Evolutionary conservation across 2,888 invertebrate genomes (phyloP).

Genomic region (Eristalinus aeneus): DNA sequence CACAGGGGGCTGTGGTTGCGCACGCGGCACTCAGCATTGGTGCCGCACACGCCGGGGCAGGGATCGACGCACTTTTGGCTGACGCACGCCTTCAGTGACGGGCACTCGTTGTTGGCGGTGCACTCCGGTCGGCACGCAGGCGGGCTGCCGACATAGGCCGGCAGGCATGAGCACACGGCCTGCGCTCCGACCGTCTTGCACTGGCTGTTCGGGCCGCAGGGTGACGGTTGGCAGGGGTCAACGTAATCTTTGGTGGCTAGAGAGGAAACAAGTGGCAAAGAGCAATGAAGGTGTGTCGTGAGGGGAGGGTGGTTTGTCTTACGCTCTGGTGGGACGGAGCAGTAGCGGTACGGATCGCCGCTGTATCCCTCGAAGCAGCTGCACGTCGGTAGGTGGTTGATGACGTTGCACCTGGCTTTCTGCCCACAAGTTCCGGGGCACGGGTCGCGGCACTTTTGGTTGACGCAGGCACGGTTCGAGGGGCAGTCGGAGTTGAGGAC

Average conservation of each 20-base stretch:
- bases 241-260: conserved; percentile 75
- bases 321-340: conserved; percentile 82
- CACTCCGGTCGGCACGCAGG: conserved; percentile 87
- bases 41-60: conserved; percentile 84
- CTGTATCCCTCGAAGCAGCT: conserved; percentile 84
- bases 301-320: conserved; percentile 72
- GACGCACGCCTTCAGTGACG: conserved; percentile 83
- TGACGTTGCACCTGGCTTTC: conserved; percentile 88
- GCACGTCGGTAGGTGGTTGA: conserved; percentile 90
- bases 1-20: conserved; percentile 83
- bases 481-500: conserved; percentile 87
- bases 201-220: conserved; percentile 88
- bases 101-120: conserved; percentile 84
- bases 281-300: conserved; percentile 42
- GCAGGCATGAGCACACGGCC: conserved; percentile 84
- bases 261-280: neutral
- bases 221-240: conserved; percentile 88
- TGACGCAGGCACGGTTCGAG: conserved; percentile 86
- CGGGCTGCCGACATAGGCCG: conserved; percentile 84
- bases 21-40: conserved; percentile 83
- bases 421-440: conserved; percentile 90
- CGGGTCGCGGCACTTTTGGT: conserved; percentile 87
- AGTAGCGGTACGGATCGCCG: conserved; percentile 89
- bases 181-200: conserved; percentile 85
- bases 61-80: conserved; percentile 84